Base-by-base conservation (phyloP, 1,140 invertebrate species). In the Pseudomyrmex gracilis region DNA sequence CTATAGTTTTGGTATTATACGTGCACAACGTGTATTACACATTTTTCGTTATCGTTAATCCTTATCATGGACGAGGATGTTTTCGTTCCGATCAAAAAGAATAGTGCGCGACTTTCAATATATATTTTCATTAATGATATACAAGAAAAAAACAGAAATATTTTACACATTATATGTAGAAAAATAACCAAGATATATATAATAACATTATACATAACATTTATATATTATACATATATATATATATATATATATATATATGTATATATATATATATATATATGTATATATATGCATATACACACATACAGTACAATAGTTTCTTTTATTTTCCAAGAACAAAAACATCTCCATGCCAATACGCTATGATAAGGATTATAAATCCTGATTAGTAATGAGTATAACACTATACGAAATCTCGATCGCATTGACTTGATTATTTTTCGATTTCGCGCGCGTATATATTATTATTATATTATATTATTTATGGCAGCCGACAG, bases 21-120 rank as follows among this genome's bases (percentile, higher is more conserved):
- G 76, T 85, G 64, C 73, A 85, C 71, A 80, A 73, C 71, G 60
- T 77, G 49, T 83, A 53, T 63, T 66, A 74, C 82, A 83, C 74
- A 71, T 55, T 67, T 77, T 20, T 8, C 20, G 1, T 51, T 51
- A 51, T 51, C 58, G 43, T 53, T 66, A 63, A 85, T 84, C 53
- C 58, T 66, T 66, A 78, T 78, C 64, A 34, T 20, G 34, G 64
- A n/a, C 63, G 51, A 68, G 61, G 64, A 34, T 53, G 70, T 9
- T 82, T 9, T 60, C 13, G 24, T 49, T 60, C 43, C 15, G n/a
- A 57, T n/a, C 20, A 53, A 51, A 60, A 15, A 7, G 8, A 63
- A 49, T 22, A 51, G n/a, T 34, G 34, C 4, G 34, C 2, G 57
- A 60, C 8, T 45, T 57, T 24, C 5, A 24, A 24, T 20, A 7